These are phyloP conservation scores for Xyliphius kryptos DNA, from an alignment of 2,113 vertebrate genomes.

Conservation along the genomic window DNA sequence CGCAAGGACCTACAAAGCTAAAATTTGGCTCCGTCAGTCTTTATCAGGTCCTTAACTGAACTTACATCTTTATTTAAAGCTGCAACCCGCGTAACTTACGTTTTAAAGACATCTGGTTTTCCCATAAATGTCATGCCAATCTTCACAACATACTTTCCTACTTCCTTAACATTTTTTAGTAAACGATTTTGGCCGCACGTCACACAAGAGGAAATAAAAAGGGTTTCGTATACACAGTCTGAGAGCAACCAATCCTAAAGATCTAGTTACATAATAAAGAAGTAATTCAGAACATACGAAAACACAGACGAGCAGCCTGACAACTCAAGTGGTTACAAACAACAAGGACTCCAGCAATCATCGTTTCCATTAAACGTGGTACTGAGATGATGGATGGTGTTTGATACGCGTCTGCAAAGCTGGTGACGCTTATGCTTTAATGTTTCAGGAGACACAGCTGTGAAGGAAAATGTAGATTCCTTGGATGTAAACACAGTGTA, in stretches of 20 bases:
- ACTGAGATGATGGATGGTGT: slow-evolving; percentile 22
- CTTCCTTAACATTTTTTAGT: no score
- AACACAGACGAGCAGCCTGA: slow-evolving; percentile 5
- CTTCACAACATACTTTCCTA: no score
- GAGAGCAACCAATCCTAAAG: slow-evolving; percentile 29
- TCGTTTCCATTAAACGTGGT: neutral
- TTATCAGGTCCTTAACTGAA: no score
- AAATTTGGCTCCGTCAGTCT: no score
- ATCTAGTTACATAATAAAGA: slow-evolving; percentile 41
- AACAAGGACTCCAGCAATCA: slow-evolving; percentile 2
- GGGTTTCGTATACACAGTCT: slow-evolving; percentile 31
- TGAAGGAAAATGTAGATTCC: slow-evolving; percentile 2
- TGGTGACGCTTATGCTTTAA: neutral
- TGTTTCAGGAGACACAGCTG: slow-evolving; percentile 11
- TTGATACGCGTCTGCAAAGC: slow-evolving; percentile 21
- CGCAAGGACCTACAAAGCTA: no score
- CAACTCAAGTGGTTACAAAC: slow-evolving; percentile 18
- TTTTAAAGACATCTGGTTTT: no score
- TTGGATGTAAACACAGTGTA: slow-evolving; percentile 12
- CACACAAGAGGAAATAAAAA: slow-evolving; percentile 23
- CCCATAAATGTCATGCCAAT: no score
- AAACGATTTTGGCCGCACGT: neutral
- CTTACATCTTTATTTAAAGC: no score
- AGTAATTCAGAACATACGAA: slow-evolving; percentile 28
- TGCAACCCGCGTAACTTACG: neutral